Conservation (phyloP, 2,888 invertebrate genomes). For the Dichetophora obliterata region DNA sequence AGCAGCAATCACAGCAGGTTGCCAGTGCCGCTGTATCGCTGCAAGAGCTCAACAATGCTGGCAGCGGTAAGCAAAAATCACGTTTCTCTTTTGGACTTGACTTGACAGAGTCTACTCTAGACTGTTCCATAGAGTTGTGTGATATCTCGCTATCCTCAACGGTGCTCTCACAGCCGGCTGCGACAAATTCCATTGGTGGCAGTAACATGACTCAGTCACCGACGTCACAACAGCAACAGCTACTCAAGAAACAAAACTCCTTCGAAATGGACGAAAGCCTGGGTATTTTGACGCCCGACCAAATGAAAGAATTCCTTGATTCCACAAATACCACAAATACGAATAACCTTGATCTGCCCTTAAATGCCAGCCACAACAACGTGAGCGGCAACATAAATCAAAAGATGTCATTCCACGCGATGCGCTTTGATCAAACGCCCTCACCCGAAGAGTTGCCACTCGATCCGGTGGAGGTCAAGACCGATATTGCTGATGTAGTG, state of each 20-base stretch:
- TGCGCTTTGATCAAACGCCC: slow-evolving; percentile 82
- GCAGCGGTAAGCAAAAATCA: slow-evolving; percentile 46
- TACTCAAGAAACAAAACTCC: slow-evolving; percentile 79
- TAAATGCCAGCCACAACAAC: slow-evolving; percentile 57
- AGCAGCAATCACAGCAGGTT: slow-evolving; percentile 39
- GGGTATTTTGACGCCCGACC: slow-evolving; percentile 89
- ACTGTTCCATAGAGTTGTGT: slow-evolving; percentile 68
- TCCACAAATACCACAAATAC: slow-evolving; percentile 73
- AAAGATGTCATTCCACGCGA: slow-evolving; percentile 63
- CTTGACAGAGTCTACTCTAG: slow-evolving; percentile 66
- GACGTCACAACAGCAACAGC: slow-evolving; percentile 47
- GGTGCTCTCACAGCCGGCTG: slow-evolving; percentile 52
- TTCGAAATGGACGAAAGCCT: slow-evolving; percentile 85
- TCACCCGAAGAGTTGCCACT: slow-evolving; percentile 88
- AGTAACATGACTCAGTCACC: slow-evolving; percentile 44
- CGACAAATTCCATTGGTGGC: slow-evolving; percentile 27
- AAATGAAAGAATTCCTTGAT: slow-evolving; percentile 83
- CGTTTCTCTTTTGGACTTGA: slow-evolving; percentile 69
- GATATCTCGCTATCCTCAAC: slow-evolving; percentile 66
- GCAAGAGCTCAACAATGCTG: slow-evolving; percentile 55
- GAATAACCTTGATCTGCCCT: slow-evolving; percentile 74
- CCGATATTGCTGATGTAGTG: slow-evolving; percentile 73
- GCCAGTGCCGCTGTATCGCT: slow-evolving; percentile 46
- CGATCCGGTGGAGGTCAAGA: slow-evolving; percentile 78
- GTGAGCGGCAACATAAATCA: slow-evolving; percentile 63